Base-by-base conservation (phyloP, 2,113 vertebrate genomes). In the Cyrtonyx montezumae region DNA sequence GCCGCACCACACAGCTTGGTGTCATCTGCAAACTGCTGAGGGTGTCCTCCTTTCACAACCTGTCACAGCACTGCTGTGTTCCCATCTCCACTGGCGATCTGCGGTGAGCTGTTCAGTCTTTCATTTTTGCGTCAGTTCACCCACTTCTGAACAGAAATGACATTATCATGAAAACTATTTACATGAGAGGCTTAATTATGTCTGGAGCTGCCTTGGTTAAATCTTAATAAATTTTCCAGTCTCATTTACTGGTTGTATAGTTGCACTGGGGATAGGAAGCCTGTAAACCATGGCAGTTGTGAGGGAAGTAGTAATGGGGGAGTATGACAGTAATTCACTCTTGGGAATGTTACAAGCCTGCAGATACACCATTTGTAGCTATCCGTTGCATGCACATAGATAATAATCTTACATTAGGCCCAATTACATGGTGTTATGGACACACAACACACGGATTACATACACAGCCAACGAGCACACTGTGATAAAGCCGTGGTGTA, bases 361-460 rank as follows among this genome's bases (percentile, higher is more conserved):
- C 92, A 92, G 90, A 94, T 91, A 88, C 86, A 84, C 94, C 96
- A 92, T 94, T 95, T 96, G 84, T 87, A 97, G 95, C 97, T 96
- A 87, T 84, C 74, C 87, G 28, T 86, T 94, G 91, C 95, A 92
- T 93, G 95, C 88, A 87, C 85, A 55, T 45, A 95, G 96, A 97
- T 98, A 96, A 97, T 97, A 90, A 95, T 94, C 87, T 94, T 97
- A 90, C 96, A 97, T 97, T 97, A 97, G 95, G 96, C 95, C 96
- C 96, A 97, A 97, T 98, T 98, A 98, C 97, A 97, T 95, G 96
- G 97, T 97, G 94, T 96, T 97, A 88, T 87, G 96, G 97, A 93
- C 97, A 96, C 97, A 97, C 96, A 95, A 93, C 96, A 95, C 37
- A 9, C 45, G 84, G 95, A 96, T 97, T 96, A 94, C 92, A 92